These are phyloP conservation scores for Venturia canescens DNA, from an alignment of 1,140 invertebrate species.

Conservation along the genomic window DNA sequence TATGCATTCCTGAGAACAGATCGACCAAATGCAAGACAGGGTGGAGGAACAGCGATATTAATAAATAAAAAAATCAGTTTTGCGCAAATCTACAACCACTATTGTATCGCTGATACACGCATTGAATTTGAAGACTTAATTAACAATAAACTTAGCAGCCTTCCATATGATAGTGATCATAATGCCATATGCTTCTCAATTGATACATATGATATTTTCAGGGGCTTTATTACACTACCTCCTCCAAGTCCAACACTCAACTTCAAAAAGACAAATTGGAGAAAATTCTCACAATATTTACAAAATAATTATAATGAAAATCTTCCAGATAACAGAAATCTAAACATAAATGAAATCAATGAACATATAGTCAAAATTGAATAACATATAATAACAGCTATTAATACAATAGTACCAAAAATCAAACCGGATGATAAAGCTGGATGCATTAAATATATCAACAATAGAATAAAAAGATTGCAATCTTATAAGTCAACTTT, in stretches of 20 bases:
- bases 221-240: not conserved
- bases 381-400: conserved; percentile 8
- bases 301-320: not conserved
- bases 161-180: conserved; percentile 52
- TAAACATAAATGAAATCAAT: conserved; percentile 45
- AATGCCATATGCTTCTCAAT: conserved; percentile 34
- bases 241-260: not conserved
- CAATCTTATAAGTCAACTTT: no score
- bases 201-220: not conserved
- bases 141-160: conserved; percentile 29
- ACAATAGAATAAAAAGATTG: no score
- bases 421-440: not conserved
- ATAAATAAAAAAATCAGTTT: no score
- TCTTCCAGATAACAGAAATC: conserved; percentile 34
- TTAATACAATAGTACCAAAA: conserved; percentile 29
- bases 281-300: not conserved
- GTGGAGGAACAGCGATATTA: no score
- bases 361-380: conserved; percentile 29
- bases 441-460: conserved; percentile 32
- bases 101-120: conserved; percentile 10
- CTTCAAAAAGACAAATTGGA: conserved; percentile 42
- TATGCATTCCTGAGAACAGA: no score
- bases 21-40: no score
- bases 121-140: not conserved
- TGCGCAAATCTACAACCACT: conserved; percentile 34